Evolutionary conservation across 2,888 invertebrate species (phyloP), one percentile per base, ranked within the genome.

Genomic region (Macrophya annulata): DNA sequence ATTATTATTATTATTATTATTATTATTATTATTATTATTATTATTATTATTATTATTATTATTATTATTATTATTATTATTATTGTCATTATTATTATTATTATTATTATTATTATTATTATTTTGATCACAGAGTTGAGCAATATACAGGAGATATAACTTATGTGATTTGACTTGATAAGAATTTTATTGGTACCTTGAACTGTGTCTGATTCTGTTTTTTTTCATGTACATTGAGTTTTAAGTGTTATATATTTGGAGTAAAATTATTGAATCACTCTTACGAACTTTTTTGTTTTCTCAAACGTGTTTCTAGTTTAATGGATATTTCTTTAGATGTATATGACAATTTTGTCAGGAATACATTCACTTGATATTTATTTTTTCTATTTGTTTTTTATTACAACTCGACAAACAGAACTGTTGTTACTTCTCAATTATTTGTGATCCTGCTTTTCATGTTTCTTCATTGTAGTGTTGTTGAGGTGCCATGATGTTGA

Each of bases 321-420:
- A 25, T 12, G 8, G 62, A 62, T 62, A 12, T 62, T 62, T 62
- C 25, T 25, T 62, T 62, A 62, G 10, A 25, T 62, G 25, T 25
- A 8, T 62, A 62, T 62, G n/a, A 62, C 25, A n/a, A 62, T 62
- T 62, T 62, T 62, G 62, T 25, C 25, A n/a, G 21, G 62, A 62
- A 62, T 10, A 62, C 9, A 62, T 25, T 62, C 25, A 25, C 15
- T 51, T n/a, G 51, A 51, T 51, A 51, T 51, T 51, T 62, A 21
- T 62, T 25, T 62, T 9, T 62, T 21, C 9, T 62, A 4, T 62
- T 25, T 62, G 25, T 10, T 62, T 62, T 62, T 25, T 12, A 8
- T 6, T 55, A 55, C 25, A 25, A 21, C 25, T 21, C 21, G 25
- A 9, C 10, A 21, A 25, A 62, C 62, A 25, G 25, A 62, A 10